Evolutionary conservation across 1,140 invertebrate genomes (phyloP).

Genomic region (Bombus confusus): DNA sequence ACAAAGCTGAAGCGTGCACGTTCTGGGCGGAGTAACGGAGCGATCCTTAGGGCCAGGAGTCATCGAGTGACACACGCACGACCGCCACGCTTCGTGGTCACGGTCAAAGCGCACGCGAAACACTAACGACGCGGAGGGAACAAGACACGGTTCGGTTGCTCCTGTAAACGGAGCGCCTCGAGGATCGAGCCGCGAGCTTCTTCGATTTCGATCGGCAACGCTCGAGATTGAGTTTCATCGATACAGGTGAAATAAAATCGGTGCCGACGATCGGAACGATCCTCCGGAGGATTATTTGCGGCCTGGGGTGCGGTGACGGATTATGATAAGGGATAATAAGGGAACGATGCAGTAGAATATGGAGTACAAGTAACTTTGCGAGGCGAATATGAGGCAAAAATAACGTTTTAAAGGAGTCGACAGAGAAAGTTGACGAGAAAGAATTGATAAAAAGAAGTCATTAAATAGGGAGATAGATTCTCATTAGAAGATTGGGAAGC

Average conservation of each 20-base stretch:
- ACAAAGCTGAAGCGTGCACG: constrained; percentile 72
- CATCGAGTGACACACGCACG: constrained; percentile 80
- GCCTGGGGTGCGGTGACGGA: not conserved
- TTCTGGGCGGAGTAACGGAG: constrained; percentile 76
- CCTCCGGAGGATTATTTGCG: not conserved
- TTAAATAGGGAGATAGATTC: not conserved
- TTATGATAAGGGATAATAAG: not conserved
- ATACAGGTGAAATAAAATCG: constrained; percentile 30
- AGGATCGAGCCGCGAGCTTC: constrained; percentile 55
- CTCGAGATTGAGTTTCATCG: constrained; percentile 56
- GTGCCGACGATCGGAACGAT: not conserved
- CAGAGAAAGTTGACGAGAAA: no score
- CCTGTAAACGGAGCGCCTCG: constrained; percentile 71
- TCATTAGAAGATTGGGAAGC: not conserved
- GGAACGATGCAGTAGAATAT: not conserved
- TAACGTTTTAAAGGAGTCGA: not conserved
- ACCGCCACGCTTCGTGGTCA: constrained; percentile 79
- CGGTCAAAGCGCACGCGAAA: constrained; percentile 75
- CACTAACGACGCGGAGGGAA: constrained; percentile 53
- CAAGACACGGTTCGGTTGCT: constrained; percentile 77
- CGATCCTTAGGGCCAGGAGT: constrained; percentile 75
- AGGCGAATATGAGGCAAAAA: not conserved
- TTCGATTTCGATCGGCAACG: constrained; percentile 58
- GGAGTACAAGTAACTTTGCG: no score
- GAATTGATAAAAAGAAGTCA: not conserved